Evolutionary conservation across 2,888 invertebrate genomes (phyloP).

Genomic region (Aleiodes alternator): DNA sequence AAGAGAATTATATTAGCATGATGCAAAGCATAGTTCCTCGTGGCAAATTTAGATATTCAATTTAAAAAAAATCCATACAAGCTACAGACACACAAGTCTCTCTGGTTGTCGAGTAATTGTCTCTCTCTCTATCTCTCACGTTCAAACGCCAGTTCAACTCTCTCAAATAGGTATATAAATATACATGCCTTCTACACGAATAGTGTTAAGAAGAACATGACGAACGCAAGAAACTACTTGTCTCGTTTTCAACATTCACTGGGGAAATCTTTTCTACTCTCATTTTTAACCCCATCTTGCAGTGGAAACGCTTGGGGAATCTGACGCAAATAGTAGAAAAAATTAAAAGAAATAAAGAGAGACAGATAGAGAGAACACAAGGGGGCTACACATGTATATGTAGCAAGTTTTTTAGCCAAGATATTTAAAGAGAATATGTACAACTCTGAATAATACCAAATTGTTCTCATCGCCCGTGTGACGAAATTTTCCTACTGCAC

Average conservation of each 20-base stretch:
- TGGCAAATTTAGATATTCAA: conserved; percentile 38
- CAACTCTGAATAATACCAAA: conserved; percentile 55
- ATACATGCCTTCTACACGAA: conserved; percentile 25
- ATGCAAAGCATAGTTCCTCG: not conserved
- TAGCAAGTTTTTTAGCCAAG: conserved; percentile 24
- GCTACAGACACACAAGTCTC: conserved; percentile 7
- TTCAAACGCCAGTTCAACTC: not conserved
- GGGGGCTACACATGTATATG: not conserved
- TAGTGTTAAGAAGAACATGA: conserved; percentile 16
- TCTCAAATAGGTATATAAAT: not conserved
- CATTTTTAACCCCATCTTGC: conserved; percentile 35
- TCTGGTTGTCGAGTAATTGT: conserved; percentile 40
- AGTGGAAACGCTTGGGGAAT: conserved; percentile 1
- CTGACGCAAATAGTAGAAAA: not conserved
- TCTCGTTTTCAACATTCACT: conserved; percentile 25
- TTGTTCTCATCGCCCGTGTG: conserved; percentile 57
- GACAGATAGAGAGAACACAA: not conserved
- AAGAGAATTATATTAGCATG: conserved; percentile 40
- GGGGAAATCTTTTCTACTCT: conserved; percentile 43
- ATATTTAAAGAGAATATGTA: conserved; percentile 42
- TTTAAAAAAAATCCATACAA: not conserved
- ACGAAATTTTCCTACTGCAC: conserved; percentile 49
- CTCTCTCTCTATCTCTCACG: conserved; percentile 13
- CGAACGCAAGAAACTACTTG: conserved; percentile 37
- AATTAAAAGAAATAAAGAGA: conserved; percentile 8